phyloP scores from a whole-genome alignment of 2,888 invertebrate genomes.

The Rhyacophila evoluta region DNA sequence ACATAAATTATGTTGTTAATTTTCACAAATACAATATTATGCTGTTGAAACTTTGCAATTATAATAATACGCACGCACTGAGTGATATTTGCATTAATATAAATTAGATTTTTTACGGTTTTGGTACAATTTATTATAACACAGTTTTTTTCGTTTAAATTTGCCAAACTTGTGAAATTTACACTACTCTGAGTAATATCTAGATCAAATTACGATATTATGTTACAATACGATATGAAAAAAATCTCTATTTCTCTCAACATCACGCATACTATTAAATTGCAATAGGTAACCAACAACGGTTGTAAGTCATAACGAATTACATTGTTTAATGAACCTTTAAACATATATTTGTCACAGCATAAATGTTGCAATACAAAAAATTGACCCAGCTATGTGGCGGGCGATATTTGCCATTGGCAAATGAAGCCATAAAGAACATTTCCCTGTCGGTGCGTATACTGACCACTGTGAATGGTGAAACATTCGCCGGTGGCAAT shows the following conservation, averaged over 20 bases:
- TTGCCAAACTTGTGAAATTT: not conserved
- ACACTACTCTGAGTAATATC: not conserved
- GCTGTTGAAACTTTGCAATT: too few relatives aligned
- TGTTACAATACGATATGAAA: too few relatives aligned
- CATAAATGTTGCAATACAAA: not conserved
- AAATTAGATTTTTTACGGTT: too few relatives aligned
- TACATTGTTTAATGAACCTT: not conserved
- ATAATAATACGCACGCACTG: too few relatives aligned
- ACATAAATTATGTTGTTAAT: too few relatives aligned
- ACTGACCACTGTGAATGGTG: not conserved
- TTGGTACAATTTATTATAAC: too few relatives aligned
- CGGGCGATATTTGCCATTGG: not conserved
- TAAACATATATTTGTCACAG: not conserved
- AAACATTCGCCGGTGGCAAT: not conserved
- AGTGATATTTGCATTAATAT: too few relatives aligned
- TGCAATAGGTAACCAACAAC: not conserved
- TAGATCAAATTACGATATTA: not conserved
- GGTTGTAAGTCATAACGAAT: not conserved
- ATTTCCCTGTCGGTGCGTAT: not conserved
- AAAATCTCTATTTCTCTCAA: not conserved
- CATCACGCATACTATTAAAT: not conserved
- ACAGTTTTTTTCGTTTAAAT: too few relatives aligned
- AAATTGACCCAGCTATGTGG: not conserved
- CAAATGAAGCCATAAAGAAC: conserved; percentile 19
- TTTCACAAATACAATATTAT: too few relatives aligned